phyloP scores from a whole-genome alignment of 1,140 invertebrate genomes.

The Apis dorsata region DNA sequence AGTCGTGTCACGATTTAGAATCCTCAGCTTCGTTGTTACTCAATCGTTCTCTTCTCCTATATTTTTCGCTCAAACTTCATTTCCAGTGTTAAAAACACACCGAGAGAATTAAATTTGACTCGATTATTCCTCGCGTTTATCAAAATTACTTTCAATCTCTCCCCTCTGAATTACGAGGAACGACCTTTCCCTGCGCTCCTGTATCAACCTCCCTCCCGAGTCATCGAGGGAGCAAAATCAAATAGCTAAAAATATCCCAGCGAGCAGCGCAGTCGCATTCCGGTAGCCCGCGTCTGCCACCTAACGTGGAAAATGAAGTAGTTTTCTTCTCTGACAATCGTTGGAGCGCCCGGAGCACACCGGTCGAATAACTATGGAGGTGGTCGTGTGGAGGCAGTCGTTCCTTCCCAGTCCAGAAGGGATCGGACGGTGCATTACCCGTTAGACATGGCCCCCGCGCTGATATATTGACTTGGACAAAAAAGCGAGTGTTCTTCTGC shows the following conservation, averaged over 20 bases:
- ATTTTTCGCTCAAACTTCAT: too few relatives aligned
- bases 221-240: background rate
- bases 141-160: background rate
- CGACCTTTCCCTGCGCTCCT: background rate
- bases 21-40: too few relatives aligned
- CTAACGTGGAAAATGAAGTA: constrained; percentile 65
- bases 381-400: constrained; percentile 39
- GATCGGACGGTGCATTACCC: constrained; percentile 75
- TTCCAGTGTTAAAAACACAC: background rate
- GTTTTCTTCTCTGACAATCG: constrained; percentile 66
- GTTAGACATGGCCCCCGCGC: constrained; percentile 78
- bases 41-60: too few relatives aligned
- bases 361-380: background rate
- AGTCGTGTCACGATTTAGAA: too few relatives aligned
- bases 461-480: constrained; percentile 78
- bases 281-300: constrained; percentile 1
- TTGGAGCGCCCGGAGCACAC: constrained; percentile 55
- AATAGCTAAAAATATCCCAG: constrained; percentile 19
- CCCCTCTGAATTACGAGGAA: background rate
- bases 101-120: background rate
- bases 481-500: constrained; percentile 76
- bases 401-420: constrained; percentile 58
- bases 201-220: too few relatives aligned
- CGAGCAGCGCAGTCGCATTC: constrained; percentile 30
- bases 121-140: background rate